phyloP scores from a whole-genome alignment of 64 coral and sea anemone species.

The Actinia equina region DNA sequence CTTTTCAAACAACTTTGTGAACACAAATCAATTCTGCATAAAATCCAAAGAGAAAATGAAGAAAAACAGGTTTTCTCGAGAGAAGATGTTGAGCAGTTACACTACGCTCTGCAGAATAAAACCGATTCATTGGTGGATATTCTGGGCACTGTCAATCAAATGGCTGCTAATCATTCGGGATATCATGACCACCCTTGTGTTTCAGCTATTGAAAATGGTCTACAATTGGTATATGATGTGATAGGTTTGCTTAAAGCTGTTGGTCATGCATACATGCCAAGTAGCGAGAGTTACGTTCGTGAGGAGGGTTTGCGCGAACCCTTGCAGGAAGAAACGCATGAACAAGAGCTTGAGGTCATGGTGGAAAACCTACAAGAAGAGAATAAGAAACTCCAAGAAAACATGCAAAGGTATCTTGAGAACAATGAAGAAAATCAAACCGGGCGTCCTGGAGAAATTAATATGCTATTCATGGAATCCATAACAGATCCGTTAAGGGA shows the following conservation, averaged over 20 bases:
- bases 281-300: neutral
- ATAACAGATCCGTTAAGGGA: neutral
- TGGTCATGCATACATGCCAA: neutral
- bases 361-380: conserved; percentile 1
- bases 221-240: neutral
- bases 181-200: neutral
- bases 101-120: neutral
- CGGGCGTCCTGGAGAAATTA: too few relatives aligned
- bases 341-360: conserved; percentile 2
- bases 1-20: neutral
- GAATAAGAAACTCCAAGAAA: neutral
- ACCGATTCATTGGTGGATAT: neutral
- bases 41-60: neutral
- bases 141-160: neutral
- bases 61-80: neutral
- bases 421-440: too few relatives aligned
- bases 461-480: too few relatives aligned
- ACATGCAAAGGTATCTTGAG: neutral
- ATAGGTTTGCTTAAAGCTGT: neutral
- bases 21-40: neutral
- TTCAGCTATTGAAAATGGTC: conserved; percentile 1
- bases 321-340: neutral
- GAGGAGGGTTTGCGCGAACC: neutral
- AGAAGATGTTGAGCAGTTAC: neutral
- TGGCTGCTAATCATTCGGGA: neutral